Evolutionary conservation across 1,140 invertebrate species (phyloP).

Genomic region (Halyomorpha halys): DNA sequence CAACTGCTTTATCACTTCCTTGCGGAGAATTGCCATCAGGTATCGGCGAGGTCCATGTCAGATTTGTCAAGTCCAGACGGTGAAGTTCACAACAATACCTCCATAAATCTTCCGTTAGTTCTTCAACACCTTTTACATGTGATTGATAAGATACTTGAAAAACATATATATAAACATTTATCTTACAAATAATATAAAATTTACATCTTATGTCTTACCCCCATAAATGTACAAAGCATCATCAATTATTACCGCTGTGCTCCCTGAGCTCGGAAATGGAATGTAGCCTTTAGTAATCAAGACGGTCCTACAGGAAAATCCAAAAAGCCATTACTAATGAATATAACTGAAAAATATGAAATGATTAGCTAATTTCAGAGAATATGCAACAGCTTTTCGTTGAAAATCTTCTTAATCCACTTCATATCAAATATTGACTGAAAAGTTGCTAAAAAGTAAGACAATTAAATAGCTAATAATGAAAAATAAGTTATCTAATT

Average conservation of each 20-base stretch:
- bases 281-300: constrained; percentile 31
- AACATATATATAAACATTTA: neutral
- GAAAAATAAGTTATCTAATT: no score
- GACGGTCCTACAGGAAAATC: constrained; percentile 26
- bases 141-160: neutral
- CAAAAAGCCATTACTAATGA: neutral
- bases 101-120: constrained; percentile 16
- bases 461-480: no score
- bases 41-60: constrained; percentile 34
- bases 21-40: constrained; percentile 32
- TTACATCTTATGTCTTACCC: constrained; percentile 30
- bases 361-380: neutral
- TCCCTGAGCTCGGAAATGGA: constrained; percentile 37
- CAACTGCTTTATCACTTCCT: constrained; percentile 38
- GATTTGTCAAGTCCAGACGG: constrained; percentile 34
- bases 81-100: constrained; percentile 31
- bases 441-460: no score
- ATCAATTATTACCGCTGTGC: constrained; percentile 34
- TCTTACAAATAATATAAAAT: neutral
- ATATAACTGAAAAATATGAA: no score
- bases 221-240: constrained; percentile 39
- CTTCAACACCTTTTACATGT: constrained; percentile 23
- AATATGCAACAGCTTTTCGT: neutral
- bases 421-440: no score
- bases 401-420: no score